Percentiles rank a stretch among this genome's conserved stretches.
Evolutionary conservation across 1,140 invertebrate genomes (phyloP).

Genomic region (Hypothenemus hampei): DNA sequence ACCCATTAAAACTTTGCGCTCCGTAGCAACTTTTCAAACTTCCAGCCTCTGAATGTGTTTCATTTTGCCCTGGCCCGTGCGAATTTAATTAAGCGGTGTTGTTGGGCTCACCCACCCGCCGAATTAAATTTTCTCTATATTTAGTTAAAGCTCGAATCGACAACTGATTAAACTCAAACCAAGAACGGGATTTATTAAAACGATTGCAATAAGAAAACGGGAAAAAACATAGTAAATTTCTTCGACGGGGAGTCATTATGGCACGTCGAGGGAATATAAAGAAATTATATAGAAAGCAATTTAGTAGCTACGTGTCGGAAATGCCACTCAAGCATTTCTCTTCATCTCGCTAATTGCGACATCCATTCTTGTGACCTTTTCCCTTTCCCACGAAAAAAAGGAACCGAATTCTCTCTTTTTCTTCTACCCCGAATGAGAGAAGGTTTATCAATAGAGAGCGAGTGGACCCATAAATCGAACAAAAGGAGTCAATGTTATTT

Average conservation of each 20-base stretch:
- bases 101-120: slow-evolving; percentile 10
- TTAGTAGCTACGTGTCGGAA: slow-evolving; percentile 9
- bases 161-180: not conserved
- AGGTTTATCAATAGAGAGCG: slow-evolving; percentile 8
- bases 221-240: too few species aligned
- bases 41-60: slow-evolving; percentile 14
- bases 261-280: too few species aligned
- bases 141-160: not conserved
- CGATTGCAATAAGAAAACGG: too few species aligned
- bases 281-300: slow-evolving; percentile 3
- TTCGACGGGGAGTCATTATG: too few species aligned
- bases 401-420: slow-evolving; percentile 1
- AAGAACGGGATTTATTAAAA: not conserved
- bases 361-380: not conserved
- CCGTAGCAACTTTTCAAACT: slow-evolving; percentile 13
- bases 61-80: not conserved
- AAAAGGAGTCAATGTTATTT: slow-evolving; percentile 13
- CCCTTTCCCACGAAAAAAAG: too few species aligned
- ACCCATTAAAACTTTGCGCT: slow-evolving; percentile 19
- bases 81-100: slow-evolving; percentile 18
- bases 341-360: slow-evolving; percentile 5
- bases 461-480: slow-evolving; percentile 14
- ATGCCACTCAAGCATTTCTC: slow-evolving; percentile 10
- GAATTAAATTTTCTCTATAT: slow-evolving; percentile 13
- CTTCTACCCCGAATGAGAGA: too few species aligned